Evolutionary conservation across 92 coral and sea anemone species (phyloP).

Genomic region (Pocillopora meandrina): DNA sequence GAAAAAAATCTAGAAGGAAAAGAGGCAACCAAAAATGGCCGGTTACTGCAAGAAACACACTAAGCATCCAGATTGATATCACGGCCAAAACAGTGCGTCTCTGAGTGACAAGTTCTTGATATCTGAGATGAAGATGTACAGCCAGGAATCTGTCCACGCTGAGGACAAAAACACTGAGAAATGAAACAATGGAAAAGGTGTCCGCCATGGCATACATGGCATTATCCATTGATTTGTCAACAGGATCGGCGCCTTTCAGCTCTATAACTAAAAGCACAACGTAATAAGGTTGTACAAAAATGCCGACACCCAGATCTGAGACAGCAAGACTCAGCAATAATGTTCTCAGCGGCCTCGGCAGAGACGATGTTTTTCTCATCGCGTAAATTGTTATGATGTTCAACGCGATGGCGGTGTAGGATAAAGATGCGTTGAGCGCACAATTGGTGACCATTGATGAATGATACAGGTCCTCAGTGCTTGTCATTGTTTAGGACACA

Average conservation of each 20-base stretch:
- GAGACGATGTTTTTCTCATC: not conserved
- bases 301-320: conserved; percentile 15
- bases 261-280: not conserved
- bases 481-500: not conserved
- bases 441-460: not conserved
- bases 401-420: not conserved
- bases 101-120: not conserved
- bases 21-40: not conserved
- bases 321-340: not conserved
- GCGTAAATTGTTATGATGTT: not conserved
- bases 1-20: too few species aligned
- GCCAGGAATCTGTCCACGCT: not conserved
- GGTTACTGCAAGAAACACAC: not conserved
- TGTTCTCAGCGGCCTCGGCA: conserved; percentile 7
- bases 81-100: not conserved
- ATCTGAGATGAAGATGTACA: not conserved
- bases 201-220: not conserved
- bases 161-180: not conserved
- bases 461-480: not conserved
- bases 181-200: not conserved
- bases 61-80: not conserved
- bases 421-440: not conserved
- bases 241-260: not conserved
- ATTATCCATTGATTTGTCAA: not conserved
- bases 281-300: conserved; percentile 8